These are phyloP conservation scores for Ctenochaetus hawaiiensis DNA, from an alignment of 2,797 vertebrate species.

Conservation along the genomic window DNA sequence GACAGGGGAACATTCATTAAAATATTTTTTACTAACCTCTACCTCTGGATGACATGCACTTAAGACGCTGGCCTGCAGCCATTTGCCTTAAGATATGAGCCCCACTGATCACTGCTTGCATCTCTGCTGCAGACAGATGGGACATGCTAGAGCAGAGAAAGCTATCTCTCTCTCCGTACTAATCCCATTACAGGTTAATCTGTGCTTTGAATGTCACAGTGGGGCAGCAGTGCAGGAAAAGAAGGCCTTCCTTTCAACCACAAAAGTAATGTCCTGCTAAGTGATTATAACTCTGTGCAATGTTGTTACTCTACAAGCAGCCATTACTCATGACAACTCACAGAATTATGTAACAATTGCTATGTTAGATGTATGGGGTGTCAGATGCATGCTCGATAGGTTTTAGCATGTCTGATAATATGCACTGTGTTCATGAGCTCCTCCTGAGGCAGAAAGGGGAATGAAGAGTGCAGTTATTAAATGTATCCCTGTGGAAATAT, in stretches of 20 bases:
- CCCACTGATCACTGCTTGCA: constrained; percentile 46
- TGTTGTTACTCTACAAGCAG: constrained; percentile 11
- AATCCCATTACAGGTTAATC: constrained; percentile 85
- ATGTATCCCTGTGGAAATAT: constrained; percentile 32
- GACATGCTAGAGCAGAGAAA: constrained; percentile 65
- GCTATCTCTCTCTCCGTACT: constrained; percentile 64
- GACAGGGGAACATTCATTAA: not conserved
- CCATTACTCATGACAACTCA: constrained; percentile 31
- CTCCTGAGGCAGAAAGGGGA: constrained; percentile 25
- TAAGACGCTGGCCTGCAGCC: not conserved
- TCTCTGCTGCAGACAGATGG: constrained; percentile 49
- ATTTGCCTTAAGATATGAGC: constrained; percentile 45
- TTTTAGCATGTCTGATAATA: constrained; percentile 28
- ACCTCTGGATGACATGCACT: constrained; percentile 1
- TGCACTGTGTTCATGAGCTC: not conserved
- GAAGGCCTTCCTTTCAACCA: constrained; percentile 51
- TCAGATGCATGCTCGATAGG: constrained; percentile 14
- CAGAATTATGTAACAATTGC: constrained; percentile 16
- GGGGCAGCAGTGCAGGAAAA: constrained; percentile 60
- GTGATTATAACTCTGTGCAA: constrained; percentile 24
- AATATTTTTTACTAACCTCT: constrained; percentile 5
- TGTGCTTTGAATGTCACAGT: constrained; percentile 78
- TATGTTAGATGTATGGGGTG: not conserved
- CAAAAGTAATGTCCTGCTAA: constrained; percentile 45
- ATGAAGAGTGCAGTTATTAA: constrained; percentile 32